These are phyloP conservation scores for Rhipidura dahli DNA, from an alignment of 2,113 vertebrate genomes.

Conservation along the genomic window DNA sequence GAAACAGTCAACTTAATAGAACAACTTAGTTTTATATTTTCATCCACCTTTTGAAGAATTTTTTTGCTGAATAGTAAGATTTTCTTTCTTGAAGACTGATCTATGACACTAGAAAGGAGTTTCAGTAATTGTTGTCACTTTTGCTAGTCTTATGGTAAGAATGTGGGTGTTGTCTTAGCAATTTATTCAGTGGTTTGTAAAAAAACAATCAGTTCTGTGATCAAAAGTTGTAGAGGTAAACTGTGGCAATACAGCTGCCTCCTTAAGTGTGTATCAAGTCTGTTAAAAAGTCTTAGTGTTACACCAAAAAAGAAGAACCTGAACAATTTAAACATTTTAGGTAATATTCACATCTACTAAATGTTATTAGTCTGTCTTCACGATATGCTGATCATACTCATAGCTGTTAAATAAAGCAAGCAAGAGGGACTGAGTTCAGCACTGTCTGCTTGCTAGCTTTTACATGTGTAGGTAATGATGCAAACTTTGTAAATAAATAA, in stretches of 20 bases:
- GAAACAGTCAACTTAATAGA: neutral
- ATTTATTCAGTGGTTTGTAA: neutral
- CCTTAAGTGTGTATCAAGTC: neutral
- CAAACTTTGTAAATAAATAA: neutral
- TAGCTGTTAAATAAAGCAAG: neutral
- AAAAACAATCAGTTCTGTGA: neutral
- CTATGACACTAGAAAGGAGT: neutral
- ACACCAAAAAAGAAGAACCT: neutral
- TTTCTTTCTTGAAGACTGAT: neutral
- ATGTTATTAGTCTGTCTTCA: neutral
- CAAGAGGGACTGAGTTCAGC: neutral
- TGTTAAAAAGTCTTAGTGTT: neutral
- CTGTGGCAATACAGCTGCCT: neutral
- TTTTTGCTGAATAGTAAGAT: neutral
- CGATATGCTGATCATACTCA: neutral
- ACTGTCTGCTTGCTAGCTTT: neutral
- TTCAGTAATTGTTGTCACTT: neutral
- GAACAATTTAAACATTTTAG: neutral
- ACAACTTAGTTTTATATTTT: neutral
- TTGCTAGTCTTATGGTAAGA: neutral
- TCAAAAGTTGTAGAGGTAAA: neutral
- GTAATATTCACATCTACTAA: neutral
- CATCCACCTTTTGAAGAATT: neutral
- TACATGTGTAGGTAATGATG: neutral
- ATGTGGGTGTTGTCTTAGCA: neutral